Evolutionary conservation across 2,797 vertebrate species (phyloP).

Genomic region (Australoheros facetus): DNA sequence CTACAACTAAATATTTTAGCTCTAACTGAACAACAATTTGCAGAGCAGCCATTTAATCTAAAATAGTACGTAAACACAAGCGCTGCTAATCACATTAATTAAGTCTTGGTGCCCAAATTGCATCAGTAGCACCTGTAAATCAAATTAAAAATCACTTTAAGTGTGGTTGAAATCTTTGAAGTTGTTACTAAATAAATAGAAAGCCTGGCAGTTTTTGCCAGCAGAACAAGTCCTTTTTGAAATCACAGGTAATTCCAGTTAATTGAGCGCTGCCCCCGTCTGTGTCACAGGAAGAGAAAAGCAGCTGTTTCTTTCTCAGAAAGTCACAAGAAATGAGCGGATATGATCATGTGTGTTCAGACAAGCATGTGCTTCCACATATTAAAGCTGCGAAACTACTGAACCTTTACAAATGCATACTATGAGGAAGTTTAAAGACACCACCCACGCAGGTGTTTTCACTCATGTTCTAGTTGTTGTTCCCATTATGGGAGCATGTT

Average conservation of each 20-base stretch:
- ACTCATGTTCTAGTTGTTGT: accelerated
- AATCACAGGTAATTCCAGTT: conserved; percentile 7
- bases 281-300: neutral
- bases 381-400: neutral
- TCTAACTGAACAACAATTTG: neutral
- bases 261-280: neutral
- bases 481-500: neutral
- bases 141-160: neutral
- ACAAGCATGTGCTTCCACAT: neutral
- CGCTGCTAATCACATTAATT: neutral
- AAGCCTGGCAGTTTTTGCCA: neutral
- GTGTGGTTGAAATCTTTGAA: neutral
- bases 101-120: neutral
- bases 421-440: neutral
- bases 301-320: neutral
- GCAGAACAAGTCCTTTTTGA: neutral
- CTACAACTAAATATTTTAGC: neutral
- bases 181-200: accelerated
- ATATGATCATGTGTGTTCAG: neutral
- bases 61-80: neutral
- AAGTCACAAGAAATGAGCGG: neutral
- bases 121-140: neutral
- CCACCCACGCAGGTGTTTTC: neutral
- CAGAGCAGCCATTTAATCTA: neutral
- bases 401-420: accelerated